phyloP scores from a whole-genome alignment of 1,140 invertebrate species.

The Neotoxoptera formosana region DNA sequence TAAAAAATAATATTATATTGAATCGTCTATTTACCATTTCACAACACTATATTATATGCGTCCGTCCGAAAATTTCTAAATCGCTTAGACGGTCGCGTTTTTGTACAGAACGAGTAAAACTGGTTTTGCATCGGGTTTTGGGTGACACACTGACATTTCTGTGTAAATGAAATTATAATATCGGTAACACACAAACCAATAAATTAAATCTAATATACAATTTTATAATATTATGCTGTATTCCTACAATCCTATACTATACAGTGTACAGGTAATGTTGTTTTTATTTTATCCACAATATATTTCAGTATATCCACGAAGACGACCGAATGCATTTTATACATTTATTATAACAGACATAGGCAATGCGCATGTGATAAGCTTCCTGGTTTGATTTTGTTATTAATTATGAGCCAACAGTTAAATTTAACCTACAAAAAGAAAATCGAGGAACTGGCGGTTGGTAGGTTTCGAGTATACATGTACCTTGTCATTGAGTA shows the following conservation, averaged over 20 bases:
- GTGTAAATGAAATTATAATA: slow-evolving; percentile 19
- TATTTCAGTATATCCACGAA: neutral
- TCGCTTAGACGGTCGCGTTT: neutral
- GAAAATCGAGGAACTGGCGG: neutral
- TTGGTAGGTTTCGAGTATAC: neutral
- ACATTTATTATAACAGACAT: neutral
- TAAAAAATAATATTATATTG: neutral
- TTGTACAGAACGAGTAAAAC: neutral
- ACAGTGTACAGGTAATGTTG: neutral
- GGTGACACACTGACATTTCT: slow-evolving; percentile 46
- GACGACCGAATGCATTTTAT: neutral
- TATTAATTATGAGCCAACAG: neutral
- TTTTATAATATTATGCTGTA: neutral
- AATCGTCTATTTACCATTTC: neutral
- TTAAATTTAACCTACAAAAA: neutral
- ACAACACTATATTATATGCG: neutral
- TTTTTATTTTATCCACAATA: neutral
- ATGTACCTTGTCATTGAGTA: neutral
- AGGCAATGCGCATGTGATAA: neutral
- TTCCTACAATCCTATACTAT: too few relatives aligned
- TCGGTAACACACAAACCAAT: slow-evolving; percentile 10
- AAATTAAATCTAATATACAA: neutral
- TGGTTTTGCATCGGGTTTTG: slow-evolving; percentile 24
- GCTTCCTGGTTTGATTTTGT: neutral
- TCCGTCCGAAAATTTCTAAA: neutral